Conservation (phyloP, 2,113 vertebrate species). For the Urocynchramus pylzowi region DNA sequence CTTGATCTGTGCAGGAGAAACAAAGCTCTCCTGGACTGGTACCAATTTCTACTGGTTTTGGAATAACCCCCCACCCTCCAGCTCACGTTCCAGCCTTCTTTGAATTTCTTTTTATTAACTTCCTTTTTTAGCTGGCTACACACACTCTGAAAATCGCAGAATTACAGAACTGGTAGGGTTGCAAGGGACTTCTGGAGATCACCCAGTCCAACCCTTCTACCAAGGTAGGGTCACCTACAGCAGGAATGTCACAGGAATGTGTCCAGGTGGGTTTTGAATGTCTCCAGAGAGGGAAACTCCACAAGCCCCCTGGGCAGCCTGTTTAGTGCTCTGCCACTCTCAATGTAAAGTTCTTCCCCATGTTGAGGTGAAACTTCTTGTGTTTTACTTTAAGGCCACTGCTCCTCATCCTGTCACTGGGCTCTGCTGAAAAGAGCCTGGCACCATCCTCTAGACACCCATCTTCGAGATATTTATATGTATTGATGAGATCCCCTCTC, state of each 20-base stretch:
- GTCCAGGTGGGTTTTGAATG: too few relatives aligned
- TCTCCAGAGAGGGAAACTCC: neutral
- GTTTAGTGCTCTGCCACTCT: neutral
- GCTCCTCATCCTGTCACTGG: fast-evolving
- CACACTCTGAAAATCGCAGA: neutral
- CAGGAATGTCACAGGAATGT: neutral
- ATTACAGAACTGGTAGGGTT: neutral
- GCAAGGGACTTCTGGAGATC: neutral
- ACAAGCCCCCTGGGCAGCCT: neutral
- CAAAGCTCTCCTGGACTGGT: neutral
- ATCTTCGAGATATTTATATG: neutral
- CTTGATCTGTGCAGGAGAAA: neutral
- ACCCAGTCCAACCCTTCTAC: neutral
- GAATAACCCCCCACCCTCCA: neutral
- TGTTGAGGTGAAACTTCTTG: neutral
- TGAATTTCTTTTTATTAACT: neutral
- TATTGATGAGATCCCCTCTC: neutral
- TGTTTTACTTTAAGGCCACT: neutral
- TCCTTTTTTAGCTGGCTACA: neutral
- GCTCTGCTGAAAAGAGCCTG: neutral
- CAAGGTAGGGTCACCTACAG: neutral
- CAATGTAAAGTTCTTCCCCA: neutral
- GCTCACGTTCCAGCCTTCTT: neutral
- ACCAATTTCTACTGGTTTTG: neutral
- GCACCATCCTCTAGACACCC: neutral